Evolutionary conservation across 2,888 invertebrate genomes (phyloP).

Genomic region (Polydrusus pterygomalis): DNA sequence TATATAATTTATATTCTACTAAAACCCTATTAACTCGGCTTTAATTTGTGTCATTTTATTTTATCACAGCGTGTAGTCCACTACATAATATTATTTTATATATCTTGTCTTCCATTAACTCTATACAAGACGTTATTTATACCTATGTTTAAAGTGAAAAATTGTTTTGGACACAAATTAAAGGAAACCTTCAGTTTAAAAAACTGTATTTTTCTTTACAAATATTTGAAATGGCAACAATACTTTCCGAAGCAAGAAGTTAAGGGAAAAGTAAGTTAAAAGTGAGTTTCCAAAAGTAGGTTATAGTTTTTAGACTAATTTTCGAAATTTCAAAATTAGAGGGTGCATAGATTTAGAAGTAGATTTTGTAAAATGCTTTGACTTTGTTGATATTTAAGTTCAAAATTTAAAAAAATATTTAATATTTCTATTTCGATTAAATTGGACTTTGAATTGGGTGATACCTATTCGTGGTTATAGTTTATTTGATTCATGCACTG

Average conservation of each 20-base stretch:
- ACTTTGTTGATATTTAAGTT: not conserved
- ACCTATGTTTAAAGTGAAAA: conserved; percentile 16
- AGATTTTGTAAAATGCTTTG: conserved; percentile 66
- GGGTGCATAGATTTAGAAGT: conserved; percentile 63
- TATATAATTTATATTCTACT: not conserved
- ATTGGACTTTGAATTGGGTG: too few relatives aligned
- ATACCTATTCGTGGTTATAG: too few relatives aligned
- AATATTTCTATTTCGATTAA: too few relatives aligned
- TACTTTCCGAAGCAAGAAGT: conserved; percentile 17
- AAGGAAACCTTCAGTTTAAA: not conserved
- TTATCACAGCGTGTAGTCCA: conserved; percentile 17
- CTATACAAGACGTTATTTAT: conserved; percentile 36
- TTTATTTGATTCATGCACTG: too few relatives aligned
- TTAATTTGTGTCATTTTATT: conserved; percentile 37
- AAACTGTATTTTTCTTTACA: too few relatives aligned
- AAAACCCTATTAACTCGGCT: not conserved
- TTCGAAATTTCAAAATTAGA: conserved; percentile 61
- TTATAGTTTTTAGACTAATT: conserved; percentile 54
- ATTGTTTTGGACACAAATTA: conserved; percentile 29
- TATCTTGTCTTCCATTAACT: conserved; percentile 50
- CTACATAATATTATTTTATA: conserved; percentile 30
- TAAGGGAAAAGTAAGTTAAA: conserved; percentile 29
- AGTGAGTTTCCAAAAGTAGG: conserved; percentile 51
- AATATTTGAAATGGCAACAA: conserved; percentile 30
- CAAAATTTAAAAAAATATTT: too few relatives aligned